Base-by-base conservation (phyloP, 2,888 invertebrate genomes). In the Diarsia dahlii region DNA sequence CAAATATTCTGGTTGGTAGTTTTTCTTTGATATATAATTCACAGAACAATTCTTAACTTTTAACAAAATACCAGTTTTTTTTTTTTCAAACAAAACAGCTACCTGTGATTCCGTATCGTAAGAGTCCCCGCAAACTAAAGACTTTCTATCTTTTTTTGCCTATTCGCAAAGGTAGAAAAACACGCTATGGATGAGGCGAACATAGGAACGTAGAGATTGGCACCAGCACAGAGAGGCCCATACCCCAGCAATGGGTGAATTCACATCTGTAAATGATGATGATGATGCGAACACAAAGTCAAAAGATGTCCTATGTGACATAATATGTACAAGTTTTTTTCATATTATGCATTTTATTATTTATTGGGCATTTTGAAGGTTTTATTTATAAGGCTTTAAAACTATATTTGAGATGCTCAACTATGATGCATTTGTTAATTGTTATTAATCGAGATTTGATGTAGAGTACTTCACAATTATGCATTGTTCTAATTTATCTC, bases 1-100 rank as follows among this genome's bases (percentile, higher is more conserved):
- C 34, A 96, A 95, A 89, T 91, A 91, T 88, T 96, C 96, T 50
- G 96, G 96, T 95, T 86, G 85, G 73, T 78, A 56, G 5, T 66
- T 54, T 5, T 20, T 34, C 15, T 62, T 63, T 60, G 34, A 10
- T 60, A 34, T 9, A 1, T 34, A 60, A 60, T 60, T 28, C 28
- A 9, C 28, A 10, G 9, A 34, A 60, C 34, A 9, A 18, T 23
- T 56, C 23, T 23, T 12, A 56, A 56, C 18, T 9, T 28, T 28
- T 18, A 18, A 18, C 13, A 23, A 52, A 28, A 28, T 28, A 28
- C n/a, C n/a, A 2, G 28, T 28, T 52, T 8, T 52, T 52, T 39
- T 6, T 52, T 50, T 9, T 52, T n/a, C n/a, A 2, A 52, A 52
- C 8, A 20, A 56, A 56, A 23, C 56, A 13, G 56, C 23, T 2